phyloP scores from a whole-genome alignment of 1,140 invertebrate species.

The Diorhabda carinulata region DNA sequence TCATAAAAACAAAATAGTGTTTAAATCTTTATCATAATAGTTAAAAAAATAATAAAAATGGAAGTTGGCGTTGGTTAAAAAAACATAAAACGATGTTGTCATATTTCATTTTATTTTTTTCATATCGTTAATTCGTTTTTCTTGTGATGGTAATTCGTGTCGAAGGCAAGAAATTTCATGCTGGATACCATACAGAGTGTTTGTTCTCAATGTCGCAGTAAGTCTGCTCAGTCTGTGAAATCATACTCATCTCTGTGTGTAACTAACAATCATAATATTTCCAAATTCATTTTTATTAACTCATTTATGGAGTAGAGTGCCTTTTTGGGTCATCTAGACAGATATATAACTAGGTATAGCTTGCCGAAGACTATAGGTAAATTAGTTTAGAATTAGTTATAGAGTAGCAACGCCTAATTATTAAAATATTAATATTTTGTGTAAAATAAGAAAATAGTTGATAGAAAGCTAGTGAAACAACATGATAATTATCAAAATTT shows the following conservation, averaged over 20 bases:
- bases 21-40: no score
- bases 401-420: slow-evolving; percentile 6
- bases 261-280: slow-evolving; percentile 5
- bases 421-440: slow-evolving; percentile 8
- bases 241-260: slow-evolving; percentile 26
- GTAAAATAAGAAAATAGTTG: no score
- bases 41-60: no score
- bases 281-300: no score
- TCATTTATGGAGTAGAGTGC: no score
- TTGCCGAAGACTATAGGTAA: background rate
- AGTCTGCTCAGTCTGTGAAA: slow-evolving; percentile 33
- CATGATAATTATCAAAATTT: no score
- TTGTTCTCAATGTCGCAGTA: slow-evolving; percentile 47
- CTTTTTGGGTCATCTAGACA: no score
- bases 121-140: slow-evolving; percentile 7
- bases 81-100: no score
- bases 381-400: background rate
- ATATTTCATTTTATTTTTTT: no score
- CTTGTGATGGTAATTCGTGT: slow-evolving; percentile 21
- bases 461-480: no score
- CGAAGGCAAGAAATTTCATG: slow-evolving; percentile 47
- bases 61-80: no score
- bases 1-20: no score
- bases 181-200: slow-evolving; percentile 43
- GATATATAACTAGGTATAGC: background rate